phyloP scores from a whole-genome alignment of 2,888 invertebrate genomes.

The Andrena fulva region DNA sequence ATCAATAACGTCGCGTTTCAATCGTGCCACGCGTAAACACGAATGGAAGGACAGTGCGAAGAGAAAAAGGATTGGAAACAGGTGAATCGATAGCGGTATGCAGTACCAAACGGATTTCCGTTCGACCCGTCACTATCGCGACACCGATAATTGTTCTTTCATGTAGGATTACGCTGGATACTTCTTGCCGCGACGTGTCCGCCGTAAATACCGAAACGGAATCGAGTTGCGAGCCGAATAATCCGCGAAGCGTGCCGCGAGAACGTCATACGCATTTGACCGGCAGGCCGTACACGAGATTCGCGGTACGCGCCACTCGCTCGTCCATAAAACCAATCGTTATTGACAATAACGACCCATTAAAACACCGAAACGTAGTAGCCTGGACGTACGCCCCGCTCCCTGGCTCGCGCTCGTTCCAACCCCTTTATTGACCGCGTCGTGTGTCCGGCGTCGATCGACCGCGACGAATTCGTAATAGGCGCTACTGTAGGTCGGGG shows the following conservation, averaged over 20 bases:
- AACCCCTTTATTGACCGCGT: slow-evolving; percentile 26
- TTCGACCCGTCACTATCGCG: slow-evolving; percentile 36
- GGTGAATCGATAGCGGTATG: slow-evolving; percentile 44
- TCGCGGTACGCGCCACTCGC: slow-evolving; percentile 47
- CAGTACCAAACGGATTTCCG: slow-evolving; percentile 38
- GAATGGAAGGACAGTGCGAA: background rate
- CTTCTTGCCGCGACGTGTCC: slow-evolving; percentile 57
- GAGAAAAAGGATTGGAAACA: slow-evolving; percentile 4
- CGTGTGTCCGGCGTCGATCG: slow-evolving; percentile 35
- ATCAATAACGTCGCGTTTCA: slow-evolving; percentile 21
- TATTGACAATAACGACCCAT: slow-evolving; percentile 74
- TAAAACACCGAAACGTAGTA: slow-evolving; percentile 66
- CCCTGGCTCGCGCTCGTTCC: background rate
- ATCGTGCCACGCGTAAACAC: background rate
- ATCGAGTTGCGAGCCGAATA: slow-evolving; percentile 53
- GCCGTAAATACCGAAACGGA: slow-evolving; percentile 58
- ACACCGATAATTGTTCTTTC: slow-evolving; percentile 62
- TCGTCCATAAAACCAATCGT: slow-evolving; percentile 73
- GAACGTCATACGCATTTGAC: slow-evolving; percentile 59
- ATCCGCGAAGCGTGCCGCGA: slow-evolving; percentile 49
- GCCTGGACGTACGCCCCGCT: slow-evolving; percentile 8
- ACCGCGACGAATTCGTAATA: slow-evolving; percentile 59
- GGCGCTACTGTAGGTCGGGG: slow-evolving; percentile 28
- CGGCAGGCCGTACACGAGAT: slow-evolving; percentile 32
- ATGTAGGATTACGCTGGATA: slow-evolving; percentile 59